Evolutionary conservation across 2,113 vertebrate species (phyloP).

Genomic region (Nycticebus coucang): DNA sequence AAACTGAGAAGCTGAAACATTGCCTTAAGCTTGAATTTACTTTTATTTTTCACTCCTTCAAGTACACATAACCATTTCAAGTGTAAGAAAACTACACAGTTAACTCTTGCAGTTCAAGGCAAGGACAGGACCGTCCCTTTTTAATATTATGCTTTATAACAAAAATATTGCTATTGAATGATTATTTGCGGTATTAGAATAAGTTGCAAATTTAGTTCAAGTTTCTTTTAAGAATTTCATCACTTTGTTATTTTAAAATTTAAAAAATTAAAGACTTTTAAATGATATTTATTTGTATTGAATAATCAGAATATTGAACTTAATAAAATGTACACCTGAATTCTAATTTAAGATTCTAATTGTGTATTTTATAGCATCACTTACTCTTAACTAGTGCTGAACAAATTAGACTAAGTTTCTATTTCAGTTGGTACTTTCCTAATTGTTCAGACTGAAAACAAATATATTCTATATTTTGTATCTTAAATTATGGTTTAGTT

Average conservation of each 20-base stretch:
- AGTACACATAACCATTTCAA: not conserved
- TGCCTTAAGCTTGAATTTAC: not conserved
- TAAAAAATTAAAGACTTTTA: not conserved
- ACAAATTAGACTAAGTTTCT: not conserved
- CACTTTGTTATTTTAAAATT: not conserved
- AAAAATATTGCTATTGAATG: not conserved
- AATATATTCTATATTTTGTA: not conserved
- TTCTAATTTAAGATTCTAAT: not conserved
- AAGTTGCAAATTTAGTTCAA: not conserved
- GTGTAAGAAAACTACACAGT: not conserved
- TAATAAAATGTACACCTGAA: not conserved
- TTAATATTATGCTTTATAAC: not conserved
- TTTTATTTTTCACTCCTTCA: conserved; percentile 35
- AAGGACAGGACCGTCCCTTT: not conserved
- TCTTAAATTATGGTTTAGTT: not conserved
- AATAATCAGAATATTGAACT: conserved; percentile 12
- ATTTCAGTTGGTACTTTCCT: not conserved
- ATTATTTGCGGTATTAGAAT: not conserved
- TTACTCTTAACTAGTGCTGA: not conserved
- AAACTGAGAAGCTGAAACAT: not conserved
- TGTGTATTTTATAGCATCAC: not conserved
- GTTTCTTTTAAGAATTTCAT: not conserved
- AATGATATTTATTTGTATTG: not conserved
- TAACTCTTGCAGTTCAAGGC: not conserved
- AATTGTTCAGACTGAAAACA: not conserved